These are phyloP conservation scores for Lysandra coridon DNA, from an alignment of 2,888 invertebrate genomes.

Conservation along the genomic window DNA sequence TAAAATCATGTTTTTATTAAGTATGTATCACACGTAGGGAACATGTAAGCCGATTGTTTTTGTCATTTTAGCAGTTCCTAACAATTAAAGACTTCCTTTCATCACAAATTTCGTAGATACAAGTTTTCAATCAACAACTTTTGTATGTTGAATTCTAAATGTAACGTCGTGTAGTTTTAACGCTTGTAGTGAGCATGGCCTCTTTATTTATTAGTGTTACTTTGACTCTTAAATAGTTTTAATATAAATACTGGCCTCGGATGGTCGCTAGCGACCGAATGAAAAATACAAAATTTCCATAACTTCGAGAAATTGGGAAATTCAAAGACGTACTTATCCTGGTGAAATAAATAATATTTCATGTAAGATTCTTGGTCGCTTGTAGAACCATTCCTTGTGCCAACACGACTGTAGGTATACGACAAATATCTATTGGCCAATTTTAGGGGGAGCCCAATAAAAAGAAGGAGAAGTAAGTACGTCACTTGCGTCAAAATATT, in stretches of 20 bases:
- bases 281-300: not conserved
- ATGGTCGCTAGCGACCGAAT: not conserved
- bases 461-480: not conserved
- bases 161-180: slow-evolving; percentile 17
- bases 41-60: slow-evolving; percentile 15
- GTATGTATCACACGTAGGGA: not conserved
- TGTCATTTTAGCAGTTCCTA: slow-evolving; percentile 33
- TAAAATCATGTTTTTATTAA: slow-evolving; percentile 19
- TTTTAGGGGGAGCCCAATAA: not conserved
- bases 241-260: slow-evolving; percentile 11
- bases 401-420: not conserved
- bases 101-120: slow-evolving; percentile 30
- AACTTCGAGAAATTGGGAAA: not conserved
- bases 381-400: slow-evolving; percentile 11
- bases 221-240: slow-evolving; percentile 20
- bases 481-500: not conserved
- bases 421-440: slow-evolving; percentile 15
- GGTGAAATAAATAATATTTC: not conserved
- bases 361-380: not conserved
- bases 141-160: slow-evolving; percentile 28
- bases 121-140: slow-evolving; percentile 30
- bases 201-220: slow-evolving; percentile 21
- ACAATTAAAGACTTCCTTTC: slow-evolving; percentile 25
- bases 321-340: not conserved
- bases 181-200: slow-evolving; percentile 28